Evolutionary conservation across 2,888 invertebrate species (phyloP), one percentile per base, ranked within the genome.

Genomic region (Melipona beecheii): DNA sequence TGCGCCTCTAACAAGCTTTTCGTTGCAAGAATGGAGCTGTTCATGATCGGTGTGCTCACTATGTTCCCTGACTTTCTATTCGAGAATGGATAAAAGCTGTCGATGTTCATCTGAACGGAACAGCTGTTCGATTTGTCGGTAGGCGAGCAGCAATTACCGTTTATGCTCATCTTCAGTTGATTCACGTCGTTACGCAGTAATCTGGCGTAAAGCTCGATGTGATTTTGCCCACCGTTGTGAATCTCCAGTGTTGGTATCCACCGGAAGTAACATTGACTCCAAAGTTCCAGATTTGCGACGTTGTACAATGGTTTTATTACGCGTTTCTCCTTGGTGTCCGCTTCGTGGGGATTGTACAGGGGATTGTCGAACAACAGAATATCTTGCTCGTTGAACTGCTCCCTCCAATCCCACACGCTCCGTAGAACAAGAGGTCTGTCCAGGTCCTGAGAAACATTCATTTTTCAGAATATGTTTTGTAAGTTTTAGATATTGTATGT

Each of bases 331-430:
- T 50, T 66, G 49, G 71, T 50, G 9, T 76, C 54, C 21, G n/a
- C 15, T 49, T 74, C 74, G 6, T 66, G 86, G 6, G 86, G 78
- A 75, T 95, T 95, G 92, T 96, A 98, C 62, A 98, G 95, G 0
- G 98, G 98, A 94, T 98, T 99, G 92, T 96, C 96, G 94, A 99
- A 98, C 85, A 98, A 95, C 5, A 96, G 95, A 80, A 97, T 97
- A 92, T 98, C 98, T 79, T 97, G 96, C 70, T 97, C 97, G 0
- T 96, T 95, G 93, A 98, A 98, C 94, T 98, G 98, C 91, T 97
- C 97, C 79, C 96, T 96, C 98, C 98, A 98, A 92, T 98, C 97
- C 98, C 98, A 99, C 3, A 97, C 97, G 6, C 97, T 97, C 9
- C 98, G 95, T 68, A 97, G 95, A 19, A 96, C 95, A 75, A 97